Evolutionary conservation across 2,888 invertebrate species (phyloP).

Genomic region (Apodemia mormo): DNA sequence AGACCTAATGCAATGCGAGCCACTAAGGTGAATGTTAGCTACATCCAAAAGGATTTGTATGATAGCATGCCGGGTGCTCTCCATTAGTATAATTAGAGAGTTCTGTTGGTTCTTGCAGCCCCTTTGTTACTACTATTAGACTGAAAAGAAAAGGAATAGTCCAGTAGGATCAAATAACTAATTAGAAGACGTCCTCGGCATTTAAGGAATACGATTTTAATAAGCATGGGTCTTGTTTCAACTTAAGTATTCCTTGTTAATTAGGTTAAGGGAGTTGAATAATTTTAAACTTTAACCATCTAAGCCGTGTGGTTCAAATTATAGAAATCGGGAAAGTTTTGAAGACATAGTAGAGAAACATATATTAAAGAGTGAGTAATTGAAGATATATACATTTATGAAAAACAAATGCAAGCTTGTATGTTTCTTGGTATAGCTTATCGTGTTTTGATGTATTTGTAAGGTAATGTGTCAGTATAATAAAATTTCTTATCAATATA

Average conservation of each 20-base stretch:
- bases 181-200: constrained; percentile 5
- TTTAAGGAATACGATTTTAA: constrained; percentile 15
- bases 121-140: constrained; percentile 1
- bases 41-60: constrained; percentile 77
- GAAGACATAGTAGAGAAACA: no score
- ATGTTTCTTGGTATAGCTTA: no score
- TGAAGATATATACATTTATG: no score
- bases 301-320: not conserved
- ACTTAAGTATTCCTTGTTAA: not conserved
- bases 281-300: constrained; percentile 1
- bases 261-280: not conserved
- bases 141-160: constrained; percentile 21
- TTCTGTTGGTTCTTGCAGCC: not conserved
- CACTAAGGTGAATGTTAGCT: not conserved
- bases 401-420: no score
- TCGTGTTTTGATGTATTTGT: no score
- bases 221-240: constrained; percentile 7
- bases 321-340: no score
- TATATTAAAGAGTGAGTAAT: no score
- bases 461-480: no score
- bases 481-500: no score
- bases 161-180: constrained; percentile 34
- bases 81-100: constrained; percentile 81
- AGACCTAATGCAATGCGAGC: no score
- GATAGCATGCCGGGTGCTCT: constrained; percentile 76